Evolutionary conservation across 2,797 vertebrate genomes (phyloP).

Genomic region (Carduelis carduelis): DNA sequence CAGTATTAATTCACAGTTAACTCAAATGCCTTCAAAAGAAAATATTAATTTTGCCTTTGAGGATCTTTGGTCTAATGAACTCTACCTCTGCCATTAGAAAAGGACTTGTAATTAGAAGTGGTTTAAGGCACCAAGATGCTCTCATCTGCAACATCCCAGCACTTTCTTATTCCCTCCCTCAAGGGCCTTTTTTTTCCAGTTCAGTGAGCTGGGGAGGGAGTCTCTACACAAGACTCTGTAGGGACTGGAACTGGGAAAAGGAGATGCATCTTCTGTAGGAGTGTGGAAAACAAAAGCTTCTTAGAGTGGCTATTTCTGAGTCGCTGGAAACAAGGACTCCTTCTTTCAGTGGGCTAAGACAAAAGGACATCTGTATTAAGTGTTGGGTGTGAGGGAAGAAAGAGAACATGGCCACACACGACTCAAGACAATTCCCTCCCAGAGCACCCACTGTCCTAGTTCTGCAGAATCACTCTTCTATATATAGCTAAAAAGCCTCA

Average conservation of each 20-base stretch:
- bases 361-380: neutral
- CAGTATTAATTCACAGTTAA: neutral
- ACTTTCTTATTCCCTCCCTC: neutral
- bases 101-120: neutral
- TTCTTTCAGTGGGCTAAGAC: neutral
- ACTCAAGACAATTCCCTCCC: neutral
- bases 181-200: neutral
- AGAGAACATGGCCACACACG: neutral
- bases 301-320: neutral
- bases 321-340: neutral
- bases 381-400: neutral
- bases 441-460: neutral
- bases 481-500: neutral
- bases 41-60: neutral
- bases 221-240: neutral
- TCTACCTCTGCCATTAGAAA: neutral
- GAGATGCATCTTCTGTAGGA: neutral
- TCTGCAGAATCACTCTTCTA: neutral
- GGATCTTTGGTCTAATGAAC: neutral
- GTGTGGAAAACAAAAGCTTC: neutral
- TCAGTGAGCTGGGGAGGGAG: neutral
- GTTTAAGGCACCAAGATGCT: neutral
- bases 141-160: neutral
- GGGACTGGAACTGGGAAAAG: neutral
- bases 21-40: neutral